Evolutionary conservation across 2,888 invertebrate species (phyloP), one percentile per base, ranked within the genome.

Genomic region (Sminthurides aquaticus): DNA sequence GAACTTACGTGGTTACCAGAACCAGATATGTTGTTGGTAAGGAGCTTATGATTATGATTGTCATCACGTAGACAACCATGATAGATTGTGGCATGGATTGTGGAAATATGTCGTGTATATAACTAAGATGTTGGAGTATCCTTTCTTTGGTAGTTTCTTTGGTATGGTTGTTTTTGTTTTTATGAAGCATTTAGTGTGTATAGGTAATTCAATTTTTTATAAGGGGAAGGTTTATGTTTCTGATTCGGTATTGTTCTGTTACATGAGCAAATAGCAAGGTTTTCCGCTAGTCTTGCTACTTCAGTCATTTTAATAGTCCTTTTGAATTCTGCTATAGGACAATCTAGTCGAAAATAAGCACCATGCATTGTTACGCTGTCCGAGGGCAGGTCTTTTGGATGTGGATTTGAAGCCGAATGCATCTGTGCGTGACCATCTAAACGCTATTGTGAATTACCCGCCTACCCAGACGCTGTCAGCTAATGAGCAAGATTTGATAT

Each of bases 301-400:
- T 15, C 5, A 22, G 20, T 8, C 8, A 28, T 24, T 26, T 57
- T 57, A 22, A 22, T 34, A 8, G 58, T 22, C 5, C 26, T 2
- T 28, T 20, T 5, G n/a, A 8, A 55, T 49, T 58, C 52, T 57
- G 59, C 11, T 57, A 34, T 75, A 95, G 89, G 97, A 98, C 79
- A 99, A 99, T 80, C 83, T 99, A 54, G 93, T 96, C 20, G 99
- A 99, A 80, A 87, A 87, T 70, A 99, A 98, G 79, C 98, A 99
- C 79, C 96, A 98, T 80, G 91, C 94, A 67, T 81, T 98, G 70
- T 94, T 96, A 0, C 87, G 98, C 71, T 94, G 94, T 69, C 84
- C 93, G 60, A 86, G 96, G 11, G 90, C 91, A 72, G 92, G 92
- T 3, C 86, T 88, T 29, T 88, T 89, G 2, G 95, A 95, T 69